Conservation (phyloP, 2,797 vertebrate species). For the Uromys caudimaculatus region DNA sequence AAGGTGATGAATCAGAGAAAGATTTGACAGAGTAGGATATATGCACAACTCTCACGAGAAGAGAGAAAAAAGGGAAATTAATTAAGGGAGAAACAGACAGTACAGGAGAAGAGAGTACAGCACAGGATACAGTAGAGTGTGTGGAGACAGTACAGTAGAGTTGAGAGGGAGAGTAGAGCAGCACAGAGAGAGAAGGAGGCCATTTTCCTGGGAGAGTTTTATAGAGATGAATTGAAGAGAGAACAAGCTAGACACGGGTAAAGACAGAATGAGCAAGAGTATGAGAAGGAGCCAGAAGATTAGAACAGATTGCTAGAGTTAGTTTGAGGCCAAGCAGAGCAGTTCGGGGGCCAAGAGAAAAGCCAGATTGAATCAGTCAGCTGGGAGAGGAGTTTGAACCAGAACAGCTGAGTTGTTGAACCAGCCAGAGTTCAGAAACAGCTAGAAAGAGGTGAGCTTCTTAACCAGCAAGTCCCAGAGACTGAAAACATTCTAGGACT, state of each 20-base stretch:
- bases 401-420: background rate
- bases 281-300: background rate
- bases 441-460: background rate
- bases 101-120: background rate
- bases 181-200: background rate
- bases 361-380: background rate
- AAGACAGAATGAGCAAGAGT: background rate
- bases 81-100: background rate
- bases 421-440: background rate
- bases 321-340: background rate
- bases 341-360: background rate
- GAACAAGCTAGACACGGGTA: background rate
- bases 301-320: background rate
- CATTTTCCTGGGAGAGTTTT: background rate
- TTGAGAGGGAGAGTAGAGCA: background rate
- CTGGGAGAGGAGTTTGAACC: background rate
- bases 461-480: background rate
- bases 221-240: background rate
- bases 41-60: background rate
- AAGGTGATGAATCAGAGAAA: background rate
- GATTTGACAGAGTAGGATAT: background rate
- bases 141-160: background rate
- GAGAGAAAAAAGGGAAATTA: background rate
- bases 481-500: background rate
- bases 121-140: background rate